These are phyloP conservation scores for Drosophila subsilvestris DNA, from an alignment of 2,888 invertebrate species.

Conservation along the genomic window DNA sequence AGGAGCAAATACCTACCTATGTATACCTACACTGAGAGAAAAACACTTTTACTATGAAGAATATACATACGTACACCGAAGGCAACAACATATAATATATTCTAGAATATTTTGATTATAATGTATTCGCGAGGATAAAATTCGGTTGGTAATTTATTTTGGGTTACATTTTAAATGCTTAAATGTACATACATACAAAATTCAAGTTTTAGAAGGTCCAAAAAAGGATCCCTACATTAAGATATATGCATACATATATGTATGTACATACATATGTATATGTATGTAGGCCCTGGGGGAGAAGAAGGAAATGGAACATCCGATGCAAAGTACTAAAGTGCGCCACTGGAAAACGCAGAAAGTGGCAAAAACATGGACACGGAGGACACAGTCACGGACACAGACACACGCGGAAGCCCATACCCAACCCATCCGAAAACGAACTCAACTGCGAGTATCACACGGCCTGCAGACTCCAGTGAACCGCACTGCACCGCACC, in stretches of 20 bases:
- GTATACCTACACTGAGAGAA: neutral
- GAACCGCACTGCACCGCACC: constrained; percentile 43
- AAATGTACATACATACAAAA: neutral
- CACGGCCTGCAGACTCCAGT: constrained; percentile 50
- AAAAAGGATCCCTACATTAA: neutral
- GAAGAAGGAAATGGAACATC: constrained; percentile 74
- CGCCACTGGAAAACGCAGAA: constrained; percentile 34
- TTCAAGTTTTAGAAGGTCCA: neutral
- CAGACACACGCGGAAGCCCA: constrained; percentile 44
- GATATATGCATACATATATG: neutral
- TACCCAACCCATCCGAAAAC: constrained; percentile 39
- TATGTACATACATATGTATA: neutral
- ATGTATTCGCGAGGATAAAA: neutral
- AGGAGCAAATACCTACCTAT: neutral
- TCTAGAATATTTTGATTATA: neutral
- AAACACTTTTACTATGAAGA: neutral
- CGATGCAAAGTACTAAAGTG: constrained; percentile 58
- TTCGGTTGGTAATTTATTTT: neutral
- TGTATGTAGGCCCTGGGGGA: constrained; percentile 1
- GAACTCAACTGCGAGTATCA: constrained; percentile 49
- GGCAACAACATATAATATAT: neutral
- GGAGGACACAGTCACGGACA: constrained; percentile 33
- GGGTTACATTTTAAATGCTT: neutral
- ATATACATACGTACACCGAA: too few relatives aligned
- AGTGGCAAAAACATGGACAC: constrained; percentile 44